Evolutionary conservation across 1,140 invertebrate species (phyloP).

Genomic region (Caenorhabditis tropicalis): DNA sequence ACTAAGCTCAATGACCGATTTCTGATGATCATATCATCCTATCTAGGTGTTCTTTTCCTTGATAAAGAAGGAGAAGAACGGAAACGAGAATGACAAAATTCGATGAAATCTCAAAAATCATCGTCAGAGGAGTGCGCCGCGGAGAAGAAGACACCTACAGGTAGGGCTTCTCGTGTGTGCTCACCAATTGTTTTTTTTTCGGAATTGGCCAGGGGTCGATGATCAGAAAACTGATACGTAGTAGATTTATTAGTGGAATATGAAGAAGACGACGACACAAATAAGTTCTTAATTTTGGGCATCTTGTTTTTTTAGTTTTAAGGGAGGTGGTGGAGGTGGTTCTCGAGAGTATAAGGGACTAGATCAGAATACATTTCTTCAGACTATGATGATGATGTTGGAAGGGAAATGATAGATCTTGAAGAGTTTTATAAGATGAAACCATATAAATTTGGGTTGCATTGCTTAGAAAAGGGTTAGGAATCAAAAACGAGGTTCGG

Average conservation of each 20-base stretch:
- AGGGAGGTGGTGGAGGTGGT: neutral
- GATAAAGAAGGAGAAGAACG: neutral
- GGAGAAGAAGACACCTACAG: too few species aligned
- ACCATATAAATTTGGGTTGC: too few species aligned
- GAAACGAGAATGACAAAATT: neutral
- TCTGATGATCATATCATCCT: neutral
- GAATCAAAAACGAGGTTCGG: too few species aligned
- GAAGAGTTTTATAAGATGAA: too few species aligned
- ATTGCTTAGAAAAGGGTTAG: too few species aligned
- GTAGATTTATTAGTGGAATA: neutral
- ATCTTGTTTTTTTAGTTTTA: neutral
- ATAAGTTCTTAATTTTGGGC: neutral
- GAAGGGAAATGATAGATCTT: too few species aligned
- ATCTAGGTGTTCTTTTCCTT: neutral
- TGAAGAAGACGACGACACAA: neutral
- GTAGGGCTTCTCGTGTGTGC: neutral
- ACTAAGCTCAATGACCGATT: slow-evolving; percentile 38
- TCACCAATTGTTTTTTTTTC: slow-evolving; percentile 26
- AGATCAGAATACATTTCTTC: too few species aligned
- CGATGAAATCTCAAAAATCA: slow-evolving; percentile 22
- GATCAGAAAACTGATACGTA: slow-evolving; percentile 16
- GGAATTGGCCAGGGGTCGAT: neutral
- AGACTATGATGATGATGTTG: too few species aligned
- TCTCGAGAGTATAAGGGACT: too few species aligned
- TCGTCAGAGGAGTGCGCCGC: too few species aligned